These are phyloP conservation scores for Oryzias curvinotus DNA, from an alignment of 2,113 vertebrate species.

Conservation along the genomic window DNA sequence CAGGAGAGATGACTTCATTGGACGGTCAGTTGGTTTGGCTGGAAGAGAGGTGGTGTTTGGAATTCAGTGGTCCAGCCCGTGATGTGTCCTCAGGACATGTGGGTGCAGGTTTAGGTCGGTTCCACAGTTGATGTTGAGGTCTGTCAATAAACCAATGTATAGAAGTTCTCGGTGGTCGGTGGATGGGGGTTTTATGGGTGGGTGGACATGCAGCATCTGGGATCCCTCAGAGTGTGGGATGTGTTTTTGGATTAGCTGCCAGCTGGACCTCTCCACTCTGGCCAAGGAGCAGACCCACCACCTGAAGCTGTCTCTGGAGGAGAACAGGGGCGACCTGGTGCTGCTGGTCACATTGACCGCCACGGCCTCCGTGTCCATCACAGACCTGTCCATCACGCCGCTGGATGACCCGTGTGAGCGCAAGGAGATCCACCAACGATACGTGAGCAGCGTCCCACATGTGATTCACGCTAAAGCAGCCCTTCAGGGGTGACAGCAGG, in stretches of 20 bases:
- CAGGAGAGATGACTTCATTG: slow-evolving; percentile 94
- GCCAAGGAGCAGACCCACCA: slow-evolving; percentile 89
- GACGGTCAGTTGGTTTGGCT: slow-evolving; percentile 79
- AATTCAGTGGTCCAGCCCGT: too few species aligned
- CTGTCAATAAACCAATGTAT: too few species aligned
- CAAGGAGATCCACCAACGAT: slow-evolving; percentile 81
- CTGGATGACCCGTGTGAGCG: slow-evolving; percentile 86
- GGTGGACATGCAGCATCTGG: too few species aligned
- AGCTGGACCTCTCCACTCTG: slow-evolving; percentile 86
- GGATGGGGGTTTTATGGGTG: too few species aligned
- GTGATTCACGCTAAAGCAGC: neutral
- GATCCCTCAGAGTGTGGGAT: neutral
- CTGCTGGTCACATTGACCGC: slow-evolving; percentile 91
- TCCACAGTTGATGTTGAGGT: too few species aligned
- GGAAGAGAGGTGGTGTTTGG: neutral
- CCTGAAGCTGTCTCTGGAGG: slow-evolving; percentile 85
- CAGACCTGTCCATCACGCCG: slow-evolving; percentile 83
- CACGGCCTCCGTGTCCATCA: slow-evolving; percentile 84
- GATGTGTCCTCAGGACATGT: too few species aligned
- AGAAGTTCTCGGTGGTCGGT: too few species aligned
- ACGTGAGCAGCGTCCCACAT: slow-evolving; percentile 75
- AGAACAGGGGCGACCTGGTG: slow-evolving; percentile 83
- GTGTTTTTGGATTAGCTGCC: slow-evolving; percentile 79
- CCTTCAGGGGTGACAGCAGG: slow-evolving; percentile 35
- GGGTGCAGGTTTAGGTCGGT: too few species aligned